Percentiles rank a stretch among this genome's conserved stretches.
These are phyloP conservation scores for Enteromius afrohamiltoni DNA, from an alignment of 2,797 vertebrate genomes.

Conservation along the genomic window DNA sequence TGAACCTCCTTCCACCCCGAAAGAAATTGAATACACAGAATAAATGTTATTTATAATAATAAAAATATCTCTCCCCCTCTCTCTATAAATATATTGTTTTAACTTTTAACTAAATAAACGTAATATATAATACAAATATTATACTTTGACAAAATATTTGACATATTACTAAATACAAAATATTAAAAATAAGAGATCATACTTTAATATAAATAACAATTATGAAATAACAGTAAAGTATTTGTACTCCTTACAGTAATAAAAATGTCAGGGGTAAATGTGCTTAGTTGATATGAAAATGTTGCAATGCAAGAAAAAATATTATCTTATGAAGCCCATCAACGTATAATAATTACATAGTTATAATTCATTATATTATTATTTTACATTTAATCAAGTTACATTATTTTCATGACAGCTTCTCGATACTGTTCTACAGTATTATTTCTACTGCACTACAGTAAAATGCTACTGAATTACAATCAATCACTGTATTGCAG, in stretches of 20 bases:
- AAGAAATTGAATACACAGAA: no score
- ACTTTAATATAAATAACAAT: neutral
- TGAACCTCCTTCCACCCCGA: neutral
- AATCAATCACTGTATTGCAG: neutral
- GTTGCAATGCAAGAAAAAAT: neutral
- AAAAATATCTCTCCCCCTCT: neutral
- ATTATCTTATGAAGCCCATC: neutral
- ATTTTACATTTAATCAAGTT: neutral
- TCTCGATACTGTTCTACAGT: neutral
- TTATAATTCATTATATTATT: neutral
- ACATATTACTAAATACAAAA: neutral
- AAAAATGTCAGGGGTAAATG: neutral
- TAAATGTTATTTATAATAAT: neutral
- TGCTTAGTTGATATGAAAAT: neutral
- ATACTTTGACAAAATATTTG: neutral
- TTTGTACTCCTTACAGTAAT: neutral
- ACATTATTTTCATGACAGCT: neutral
- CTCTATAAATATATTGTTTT: neutral
- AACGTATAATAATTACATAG: neutral
- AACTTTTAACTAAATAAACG: neutral
- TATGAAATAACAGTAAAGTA: neutral
- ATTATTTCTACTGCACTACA: neutral
- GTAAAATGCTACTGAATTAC: neutral
- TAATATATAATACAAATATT: neutral
- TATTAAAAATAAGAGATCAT: neutral